Evolutionary conservation across 30 jellyfish, hydroid and myxozoan genomes (phyloP), one percentile per base, ranked within the genome.

Genomic region (Cassiopea andromeda): DNA sequence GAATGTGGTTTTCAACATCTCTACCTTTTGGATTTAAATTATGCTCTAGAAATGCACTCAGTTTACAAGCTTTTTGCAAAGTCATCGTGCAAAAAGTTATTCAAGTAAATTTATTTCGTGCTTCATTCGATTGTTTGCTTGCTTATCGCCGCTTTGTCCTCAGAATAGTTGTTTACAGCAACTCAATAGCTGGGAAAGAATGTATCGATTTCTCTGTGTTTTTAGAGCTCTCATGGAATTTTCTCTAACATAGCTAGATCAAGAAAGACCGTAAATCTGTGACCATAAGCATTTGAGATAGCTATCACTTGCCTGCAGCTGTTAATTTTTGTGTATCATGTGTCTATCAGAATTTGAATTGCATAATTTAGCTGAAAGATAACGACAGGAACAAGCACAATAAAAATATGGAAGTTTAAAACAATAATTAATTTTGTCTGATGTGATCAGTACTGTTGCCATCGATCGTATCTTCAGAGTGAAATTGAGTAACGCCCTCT

Each of bases 401-500:
- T 70, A 7, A 7, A 66, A n/a, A 27, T 15, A 70, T 70, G 49
- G 16, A 70, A 70, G 1, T 70, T 27, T 16, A 70, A 16, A 2
- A 70, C 54, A 70, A 70, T 70, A 27, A 6, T 70, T 70, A 19
- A 27, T 18, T 70, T 14, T 70, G 79, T 14, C n/a, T 70, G 54
- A 70, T 70, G 79, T 38, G 38, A 70, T 70, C 79, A 70, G 79
- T 70, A 12, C 79, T 17, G 79, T 43, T 70, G 15, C 79, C 43
- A 64, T 64, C 73, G 43, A 13, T 64, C 15, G 2, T 17, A 17
- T 64, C 73, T 64, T 13, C 73, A 64, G 15, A 4, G 73, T 64
- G 73, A 17, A 13, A 64, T 27, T 64, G 73, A 9, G 73, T 13
- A 14, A 7, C 73, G 73, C 73, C 73, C 73, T 64, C 19, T 64